Conservation (phyloP, 2,113 vertebrate species). For the Lates calcarifer region DNA sequence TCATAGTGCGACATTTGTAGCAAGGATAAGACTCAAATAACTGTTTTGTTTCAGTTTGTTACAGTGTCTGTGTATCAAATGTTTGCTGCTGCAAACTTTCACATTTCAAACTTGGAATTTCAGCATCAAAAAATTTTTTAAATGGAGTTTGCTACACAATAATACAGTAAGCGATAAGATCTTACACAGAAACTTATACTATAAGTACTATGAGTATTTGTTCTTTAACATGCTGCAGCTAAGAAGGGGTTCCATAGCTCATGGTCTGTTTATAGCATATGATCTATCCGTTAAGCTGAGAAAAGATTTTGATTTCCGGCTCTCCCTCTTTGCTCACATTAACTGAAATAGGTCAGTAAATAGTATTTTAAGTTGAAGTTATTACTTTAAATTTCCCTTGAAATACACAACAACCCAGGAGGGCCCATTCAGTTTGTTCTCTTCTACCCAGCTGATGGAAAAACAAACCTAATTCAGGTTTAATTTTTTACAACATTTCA, state of each 20-base stretch:
- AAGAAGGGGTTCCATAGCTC: too few species aligned
- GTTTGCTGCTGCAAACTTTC: background rate
- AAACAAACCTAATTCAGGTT: background rate
- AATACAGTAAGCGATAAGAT: background rate
- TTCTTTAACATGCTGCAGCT: background rate
- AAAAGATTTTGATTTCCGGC: background rate
- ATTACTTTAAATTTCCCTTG: background rate
- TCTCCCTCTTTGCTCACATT: background rate
- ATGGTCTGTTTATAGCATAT: too few species aligned
- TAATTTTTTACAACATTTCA: background rate
- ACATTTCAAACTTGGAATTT: background rate
- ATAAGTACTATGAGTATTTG: background rate
- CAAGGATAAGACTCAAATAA: background rate
- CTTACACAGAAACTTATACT: background rate
- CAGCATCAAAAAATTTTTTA: background rate
- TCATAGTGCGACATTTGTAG: background rate
- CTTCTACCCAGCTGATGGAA: background rate
- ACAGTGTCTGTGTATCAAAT: background rate
- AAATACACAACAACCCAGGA: background rate
- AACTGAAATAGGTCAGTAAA: background rate
- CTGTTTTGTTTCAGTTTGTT: background rate
- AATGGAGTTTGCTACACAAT: background rate
- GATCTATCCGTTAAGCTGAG: too few species aligned
- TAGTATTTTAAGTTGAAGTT: background rate
- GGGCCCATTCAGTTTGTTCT: background rate